Evolutionary conservation across 1,140 invertebrate genomes (phyloP).

Genomic region (Brachionus paranguensis): DNA sequence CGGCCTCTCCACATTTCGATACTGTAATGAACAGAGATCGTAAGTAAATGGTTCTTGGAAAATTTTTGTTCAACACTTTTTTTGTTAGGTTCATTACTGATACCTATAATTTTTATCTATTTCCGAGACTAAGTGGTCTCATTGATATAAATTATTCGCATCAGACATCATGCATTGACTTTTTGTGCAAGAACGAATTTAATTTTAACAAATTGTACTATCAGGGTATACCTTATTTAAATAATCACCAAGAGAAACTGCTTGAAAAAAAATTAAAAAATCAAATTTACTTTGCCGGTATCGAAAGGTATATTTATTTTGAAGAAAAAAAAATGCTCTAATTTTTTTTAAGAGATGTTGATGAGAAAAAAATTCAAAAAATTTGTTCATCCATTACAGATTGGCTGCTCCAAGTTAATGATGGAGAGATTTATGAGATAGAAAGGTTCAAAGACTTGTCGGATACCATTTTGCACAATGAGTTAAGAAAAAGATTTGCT

Average conservation of each 20-base stretch:
- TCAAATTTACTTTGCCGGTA: conserved; percentile 44
- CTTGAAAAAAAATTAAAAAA: conserved; percentile 50
- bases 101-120: conserved; percentile 65
- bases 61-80: not conserved
- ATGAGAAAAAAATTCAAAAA: conserved; percentile 56
- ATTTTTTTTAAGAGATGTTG: conserved; percentile 42
- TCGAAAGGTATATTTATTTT: conserved; percentile 42
- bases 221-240: conserved; percentile 65
- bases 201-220: conserved; percentile 69
- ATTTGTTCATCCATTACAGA: conserved; percentile 47
- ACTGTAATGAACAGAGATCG: conserved; percentile 19
- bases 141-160: conserved; percentile 18
- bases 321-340: conserved; percentile 40
- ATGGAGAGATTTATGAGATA: conserved; percentile 41
- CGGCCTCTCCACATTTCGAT: conserved; percentile 16
- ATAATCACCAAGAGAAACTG: conserved; percentile 56
- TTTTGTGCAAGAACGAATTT: conserved; percentile 64
- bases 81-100: conserved; percentile 58
- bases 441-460: not conserved
- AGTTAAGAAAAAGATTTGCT: conserved; percentile 59
- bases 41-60: not conserved
- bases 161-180: conserved; percentile 62
- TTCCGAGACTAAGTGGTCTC: conserved; percentile 61
- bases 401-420: conserved; percentile 53
- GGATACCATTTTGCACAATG: conserved; percentile 57